Evolutionary conservation across 2,113 vertebrate species (phyloP), one percentile per base, ranked within the genome.

Genomic region (Brevimyrus niger): DNA sequence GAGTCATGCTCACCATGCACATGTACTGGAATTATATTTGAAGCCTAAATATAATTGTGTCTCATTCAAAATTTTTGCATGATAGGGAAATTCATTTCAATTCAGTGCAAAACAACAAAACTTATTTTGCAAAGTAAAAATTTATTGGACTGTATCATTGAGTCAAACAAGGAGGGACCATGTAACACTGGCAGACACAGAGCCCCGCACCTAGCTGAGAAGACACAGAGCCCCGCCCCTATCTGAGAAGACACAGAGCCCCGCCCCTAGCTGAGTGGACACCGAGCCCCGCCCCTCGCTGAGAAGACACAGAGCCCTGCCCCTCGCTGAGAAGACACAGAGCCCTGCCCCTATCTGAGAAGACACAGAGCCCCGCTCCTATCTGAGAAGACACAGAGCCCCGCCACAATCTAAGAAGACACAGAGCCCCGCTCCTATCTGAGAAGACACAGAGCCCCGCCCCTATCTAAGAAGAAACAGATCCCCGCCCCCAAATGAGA

Each of bases 381-480:
- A 2, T 0, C 55, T 61, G 55, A 61, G 23, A 1, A 0, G 21
- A 3, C 55, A 61, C 55, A 61, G 23, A 61, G 55, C 73, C 73
- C 17, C 31, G 0, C 73, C 7, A 27, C 35, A 90, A 95, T 94
- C 94, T 94, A 94, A 44, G 42, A 1, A 4, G 42, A n/a, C 55
- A n/a, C 23, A 61, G 53, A 23, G 53, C 53, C 73, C 19, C 35
- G 0, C 73, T n/a, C 48, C 35, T 90, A 95, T 94, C 94, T 94
- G 94, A 44, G 42, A 1, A 4, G 42, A n/a, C 55, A n/a, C 23
- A 61, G 4, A 44, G 2, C 21, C 53, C 53, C 19, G 0, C 21
- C 21, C 19, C 5, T 90, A 95, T 94, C 94, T 94, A n/a, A n/a
- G n/a, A 44, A 44, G 2, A 44, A 3, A 44, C 42, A 44, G 42